Evolutionary conservation across 2,113 vertebrate genomes (phyloP), one percentile per base, ranked within the genome.

Genomic region (Bothrops jararaca): DNA sequence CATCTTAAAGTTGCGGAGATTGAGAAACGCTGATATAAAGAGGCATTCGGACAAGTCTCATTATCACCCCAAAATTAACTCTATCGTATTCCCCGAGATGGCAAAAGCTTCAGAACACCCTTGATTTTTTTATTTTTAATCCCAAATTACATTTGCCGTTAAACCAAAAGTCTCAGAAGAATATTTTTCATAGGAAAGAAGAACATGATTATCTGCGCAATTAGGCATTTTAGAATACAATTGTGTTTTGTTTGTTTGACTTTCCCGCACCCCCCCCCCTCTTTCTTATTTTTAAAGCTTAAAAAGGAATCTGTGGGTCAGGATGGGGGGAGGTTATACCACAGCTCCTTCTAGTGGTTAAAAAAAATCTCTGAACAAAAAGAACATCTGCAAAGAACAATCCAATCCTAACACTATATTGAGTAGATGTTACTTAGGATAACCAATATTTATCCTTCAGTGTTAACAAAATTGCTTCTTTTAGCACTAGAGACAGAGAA

Each of bases 331-430:
- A 26, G 5, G 26, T 97, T 90, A 97, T 97, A 94, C 96, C 91
- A 95, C 93, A 97, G 96, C 92, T 95, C 97, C 97, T 96, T 96
- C 96, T 97, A 97, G 97, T 92, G 97, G 97, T 3, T 64, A 23
- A 2, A 0, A 2, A 48, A 88, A 13, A 88, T 4, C 15, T 3
- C n/a, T 90, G 52, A 85, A 5, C 42, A 54, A 90, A 86, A 15
- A 85, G 29, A 12, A 22, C 26, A 0, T 8, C n/a, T 8, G 34
- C 10, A 52, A 80, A 4, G 23, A 26, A 45, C 89, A 64, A 90
- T n/a, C 54, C 58, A 86, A 85, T 58, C 87, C 29, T 85, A 2
- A 57, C 91, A 94, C 42, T 93, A 85, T 5, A 52, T 7, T 42
- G 57, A 29, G 23, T 60, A 8, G n/a, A 29, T 3, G 18, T 64